Conservation (phyloP, 2,888 invertebrate genomes). For the Nomada ferruginata region DNA sequence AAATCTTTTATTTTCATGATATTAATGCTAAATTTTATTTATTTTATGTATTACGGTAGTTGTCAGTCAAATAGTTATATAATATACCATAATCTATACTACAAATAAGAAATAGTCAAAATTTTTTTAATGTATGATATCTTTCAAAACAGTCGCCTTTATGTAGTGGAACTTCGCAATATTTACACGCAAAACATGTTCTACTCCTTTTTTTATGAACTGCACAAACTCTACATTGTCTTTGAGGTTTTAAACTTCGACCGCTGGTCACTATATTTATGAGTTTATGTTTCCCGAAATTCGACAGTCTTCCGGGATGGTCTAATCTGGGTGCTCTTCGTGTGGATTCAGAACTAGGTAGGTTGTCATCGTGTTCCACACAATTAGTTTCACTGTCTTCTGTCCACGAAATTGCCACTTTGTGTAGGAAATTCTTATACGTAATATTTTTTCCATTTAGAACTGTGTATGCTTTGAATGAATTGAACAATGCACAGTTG, state of each 20-base stretch:
- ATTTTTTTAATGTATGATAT: too few relatives aligned
- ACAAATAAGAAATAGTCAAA: too few relatives aligned
- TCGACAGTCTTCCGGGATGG: not conserved
- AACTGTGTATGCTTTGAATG: constrained; percentile 28
- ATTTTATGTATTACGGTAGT: too few relatives aligned
- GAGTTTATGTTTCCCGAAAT: constrained; percentile 15
- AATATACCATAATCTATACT: too few relatives aligned
- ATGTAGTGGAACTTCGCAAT: too few relatives aligned
- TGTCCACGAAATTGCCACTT: constrained; percentile 6
- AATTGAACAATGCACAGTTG: constrained; percentile 33
- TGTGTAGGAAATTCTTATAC: not conserved
- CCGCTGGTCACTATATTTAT: constrained; percentile 12
- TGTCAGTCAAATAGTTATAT: too few relatives aligned
- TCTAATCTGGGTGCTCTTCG: not conserved
- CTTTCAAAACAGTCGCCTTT: too few relatives aligned
- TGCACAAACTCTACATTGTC: constrained; percentile 4
- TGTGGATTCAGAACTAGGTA: constrained; percentile 8
- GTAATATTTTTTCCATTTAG: constrained; percentile 8
- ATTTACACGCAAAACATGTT: too few relatives aligned
- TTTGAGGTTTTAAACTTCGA: not conserved
- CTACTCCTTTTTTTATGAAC: not conserved
- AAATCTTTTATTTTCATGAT: too few relatives aligned
- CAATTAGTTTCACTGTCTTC: constrained; percentile 2
- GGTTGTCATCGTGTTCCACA: not conserved
- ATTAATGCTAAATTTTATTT: too few relatives aligned